Conservation (phyloP, 2,113 vertebrate species). For the Istiophorus platypterus region DNA sequence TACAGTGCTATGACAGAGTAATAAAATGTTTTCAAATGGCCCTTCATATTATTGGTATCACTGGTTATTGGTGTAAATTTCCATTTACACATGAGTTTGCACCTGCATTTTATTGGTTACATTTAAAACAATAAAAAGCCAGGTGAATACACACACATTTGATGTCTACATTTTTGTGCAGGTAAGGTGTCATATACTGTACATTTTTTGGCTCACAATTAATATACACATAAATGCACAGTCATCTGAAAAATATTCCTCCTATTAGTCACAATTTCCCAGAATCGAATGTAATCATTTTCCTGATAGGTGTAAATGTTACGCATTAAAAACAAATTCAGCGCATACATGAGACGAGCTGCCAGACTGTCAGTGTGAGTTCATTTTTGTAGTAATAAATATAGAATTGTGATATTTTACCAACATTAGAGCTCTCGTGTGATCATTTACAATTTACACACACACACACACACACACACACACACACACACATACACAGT, state of each 20-base stretch:
- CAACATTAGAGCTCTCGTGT: conserved; percentile 37
- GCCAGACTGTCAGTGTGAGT: neutral
- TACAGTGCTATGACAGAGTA: neutral
- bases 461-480: conserved; percentile 5
- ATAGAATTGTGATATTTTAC: conserved; percentile 45
- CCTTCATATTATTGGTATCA: conserved; percentile 11
- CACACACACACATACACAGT: conserved; percentile 9
- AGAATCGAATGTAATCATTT: neutral
- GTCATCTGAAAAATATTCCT: neutral
- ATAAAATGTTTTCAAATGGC: conserved; percentile 14
- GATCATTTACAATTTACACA: conserved; percentile 31
- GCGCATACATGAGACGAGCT: neutral
- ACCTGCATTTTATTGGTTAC: conserved; percentile 16
- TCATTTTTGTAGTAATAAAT: conserved; percentile 51
- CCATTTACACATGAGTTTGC: conserved; percentile 18
- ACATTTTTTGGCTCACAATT: conserved; percentile 4
- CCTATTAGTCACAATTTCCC: neutral
- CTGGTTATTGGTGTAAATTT: conserved; percentile 18
- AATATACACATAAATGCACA: neutral
- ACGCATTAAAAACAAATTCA: neutral
- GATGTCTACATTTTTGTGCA: neutral
- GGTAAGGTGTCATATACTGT: neutral
- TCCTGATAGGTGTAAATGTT: neutral
- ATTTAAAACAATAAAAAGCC: conserved; percentile 4
- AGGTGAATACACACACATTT: conserved; percentile 13